phyloP scores from a whole-genome alignment of 2,797 vertebrate genomes.

The Sebastes kiyomatsui region DNA sequence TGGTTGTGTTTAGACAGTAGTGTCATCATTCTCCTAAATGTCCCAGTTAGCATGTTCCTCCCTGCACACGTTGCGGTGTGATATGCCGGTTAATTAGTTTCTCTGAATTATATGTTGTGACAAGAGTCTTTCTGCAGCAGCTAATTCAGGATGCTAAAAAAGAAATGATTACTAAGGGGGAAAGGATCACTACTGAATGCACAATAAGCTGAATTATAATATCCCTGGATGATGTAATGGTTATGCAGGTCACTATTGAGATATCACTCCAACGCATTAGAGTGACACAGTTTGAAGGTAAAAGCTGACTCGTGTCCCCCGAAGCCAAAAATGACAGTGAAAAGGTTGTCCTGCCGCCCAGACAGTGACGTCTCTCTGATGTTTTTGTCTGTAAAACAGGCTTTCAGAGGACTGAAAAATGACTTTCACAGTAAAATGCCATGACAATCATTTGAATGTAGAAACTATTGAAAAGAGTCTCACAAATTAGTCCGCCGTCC shows the following conservation, averaged over 20 bases:
- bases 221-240: not conserved
- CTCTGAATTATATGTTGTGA: slow-evolving; percentile 28
- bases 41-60: slow-evolving; percentile 21
- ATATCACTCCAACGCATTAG: not conserved
- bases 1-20: slow-evolving; percentile 6
- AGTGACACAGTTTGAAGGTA: slow-evolving; percentile 6
- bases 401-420: slow-evolving; percentile 1
- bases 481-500: not conserved
- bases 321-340: slow-evolving; percentile 11
- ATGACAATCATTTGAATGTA: slow-evolving; percentile 8
- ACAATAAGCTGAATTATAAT: slow-evolving; percentile 18
- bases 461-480: not conserved
- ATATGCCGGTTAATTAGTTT: slow-evolving; percentile 30
- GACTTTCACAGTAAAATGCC: slow-evolving; percentile 7
- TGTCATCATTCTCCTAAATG: slow-evolving; percentile 22
- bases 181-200: slow-evolving; percentile 21
- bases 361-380: slow-evolving; percentile 31
- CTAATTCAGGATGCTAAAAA: slow-evolving; percentile 23
- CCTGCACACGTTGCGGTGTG: not conserved
- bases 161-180: slow-evolving; percentile 14
- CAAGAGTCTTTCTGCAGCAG: slow-evolving; percentile 23
- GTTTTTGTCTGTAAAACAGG: slow-evolving; percentile 19
- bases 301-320: slow-evolving; percentile 23
- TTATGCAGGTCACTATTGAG: slow-evolving; percentile 1
- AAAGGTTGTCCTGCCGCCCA: slow-evolving; percentile 2